These are phyloP conservation scores for Papilio machaon DNA, from an alignment of 1,140 invertebrate species.

Conservation along the genomic window DNA sequence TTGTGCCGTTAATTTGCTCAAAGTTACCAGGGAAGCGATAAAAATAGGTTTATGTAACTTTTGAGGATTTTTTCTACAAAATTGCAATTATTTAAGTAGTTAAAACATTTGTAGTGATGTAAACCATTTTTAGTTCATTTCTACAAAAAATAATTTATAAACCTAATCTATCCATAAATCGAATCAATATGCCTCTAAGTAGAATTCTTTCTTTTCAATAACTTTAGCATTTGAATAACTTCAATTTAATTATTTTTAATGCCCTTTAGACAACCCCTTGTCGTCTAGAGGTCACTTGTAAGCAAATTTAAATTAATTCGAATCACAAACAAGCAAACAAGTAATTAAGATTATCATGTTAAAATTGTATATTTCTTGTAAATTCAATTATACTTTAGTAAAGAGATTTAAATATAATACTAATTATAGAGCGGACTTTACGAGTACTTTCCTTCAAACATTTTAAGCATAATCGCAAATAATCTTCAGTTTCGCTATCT, in stretches of 20 bases:
- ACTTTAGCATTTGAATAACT: not conserved
- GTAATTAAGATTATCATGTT: not conserved
- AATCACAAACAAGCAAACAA: not conserved
- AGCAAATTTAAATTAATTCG: conserved; percentile 31
- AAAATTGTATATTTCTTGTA: not conserved
- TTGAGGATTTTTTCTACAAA: too few relatives aligned
- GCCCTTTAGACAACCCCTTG: conserved; percentile 9
- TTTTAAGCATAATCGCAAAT: too few relatives aligned
- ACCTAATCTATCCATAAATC: not conserved
- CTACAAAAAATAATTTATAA: not conserved
- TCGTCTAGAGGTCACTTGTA: not conserved
- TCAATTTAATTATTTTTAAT: not conserved
- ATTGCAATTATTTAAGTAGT: too few relatives aligned
- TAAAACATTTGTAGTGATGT: too few relatives aligned
- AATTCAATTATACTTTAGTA: not conserved
- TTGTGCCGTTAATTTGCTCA: too few relatives aligned
- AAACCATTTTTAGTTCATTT: not conserved
- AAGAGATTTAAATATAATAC: too few relatives aligned
- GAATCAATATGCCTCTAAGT: not conserved
- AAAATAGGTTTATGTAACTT: too few relatives aligned
- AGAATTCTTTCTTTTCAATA: not conserved
- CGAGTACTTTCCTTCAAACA: too few relatives aligned
- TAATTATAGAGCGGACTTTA: too few relatives aligned
- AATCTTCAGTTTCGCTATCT: too few relatives aligned
- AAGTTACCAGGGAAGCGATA: too few relatives aligned